Base-by-base conservation (phyloP, 2,888 invertebrate species). In the Tanytarsus gracilentus region DNA sequence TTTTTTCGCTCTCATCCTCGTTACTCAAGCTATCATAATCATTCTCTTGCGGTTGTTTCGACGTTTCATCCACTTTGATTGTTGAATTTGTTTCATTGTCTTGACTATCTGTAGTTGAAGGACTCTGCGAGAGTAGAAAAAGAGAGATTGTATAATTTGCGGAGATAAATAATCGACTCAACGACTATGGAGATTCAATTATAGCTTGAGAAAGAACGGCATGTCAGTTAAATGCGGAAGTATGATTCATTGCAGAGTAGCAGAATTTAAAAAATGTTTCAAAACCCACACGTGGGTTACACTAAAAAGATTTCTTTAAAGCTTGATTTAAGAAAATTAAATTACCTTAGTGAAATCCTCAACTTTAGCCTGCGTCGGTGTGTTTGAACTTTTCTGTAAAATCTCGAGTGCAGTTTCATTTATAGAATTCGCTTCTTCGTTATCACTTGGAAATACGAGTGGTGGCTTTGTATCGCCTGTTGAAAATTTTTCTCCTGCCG, bases 351-450 rank as follows among this genome's bases (percentile, higher is more conserved):
- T 33, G n/a, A 33, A 33, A 5, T 11, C 9, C 33, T 33, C 33
- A 33, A 9, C 33, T 33, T 33, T 33, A 9, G n/a, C 33, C 9
- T 33, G 11, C 9, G 33, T 11, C 18, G 44, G 23, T 44, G 44
- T 21, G 3, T 44, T 44, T 18, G 44, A 44, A 7, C 16, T 36
- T 16, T 36, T 26, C 40, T 61, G 58, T n/a, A 64, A 33, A 8
- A 63, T 63, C 33, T 64, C 62, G 26, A 64, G 51, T 21, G 63
- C 64, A n/a, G 64, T 64, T 7, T 63, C 61, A 49, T 64, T 63
- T 16, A 53, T 62, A 9, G 61, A 44, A 26, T 11, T 23, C 2
- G 8, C 27, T 33, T 53, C 36, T 14, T 29, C 52, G 7, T 48
- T 23, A 27, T 52, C 52, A 11, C 21, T 11, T 3, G 55, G 55